A percentile compares a stretch with the other conserved stretches of the same genome.
These are phyloP conservation scores for Mimachlamys varia DNA, from an alignment of 2,888 invertebrate genomes.

Conservation along the genomic window DNA sequence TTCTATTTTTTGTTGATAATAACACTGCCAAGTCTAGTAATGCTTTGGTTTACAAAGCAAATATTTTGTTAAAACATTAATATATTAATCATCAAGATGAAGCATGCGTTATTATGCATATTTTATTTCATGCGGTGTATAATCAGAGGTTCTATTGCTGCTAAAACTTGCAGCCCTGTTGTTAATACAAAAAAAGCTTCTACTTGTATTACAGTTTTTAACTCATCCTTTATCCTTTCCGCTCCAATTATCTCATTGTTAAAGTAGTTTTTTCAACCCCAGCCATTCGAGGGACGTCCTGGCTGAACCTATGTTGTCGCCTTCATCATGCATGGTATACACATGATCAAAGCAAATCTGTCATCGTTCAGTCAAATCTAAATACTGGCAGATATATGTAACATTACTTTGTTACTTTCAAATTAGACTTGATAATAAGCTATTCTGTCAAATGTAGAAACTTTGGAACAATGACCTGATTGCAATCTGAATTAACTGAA, in stretches of 20 bases:
- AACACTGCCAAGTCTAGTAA: too few species aligned
- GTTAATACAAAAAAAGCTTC: neutral
- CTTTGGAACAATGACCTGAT: too few species aligned
- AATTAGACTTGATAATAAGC: too few species aligned
- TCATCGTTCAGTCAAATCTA: neutral
- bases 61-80: neutral
- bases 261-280: neutral
- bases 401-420: neutral
- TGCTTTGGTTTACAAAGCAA: too few species aligned
- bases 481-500: too few species aligned
- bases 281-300: neutral
- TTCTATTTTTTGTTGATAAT: too few species aligned
- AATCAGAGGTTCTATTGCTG: neutral
- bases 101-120: neutral
- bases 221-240: neutral
- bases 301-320: neutral
- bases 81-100: neutral
- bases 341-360: conserved; percentile 9
- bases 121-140: neutral
- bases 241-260: neutral
- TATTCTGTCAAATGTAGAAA: too few species aligned
- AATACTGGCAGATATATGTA: neutral
- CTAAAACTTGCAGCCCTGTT: too few species aligned
- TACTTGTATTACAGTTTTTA: neutral
- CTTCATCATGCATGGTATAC: neutral